Percentiles rank a stretch among this genome's conserved stretches.
Conservation (phyloP, 2,113 vertebrate species). For the Anguilla rostrata region DNA sequence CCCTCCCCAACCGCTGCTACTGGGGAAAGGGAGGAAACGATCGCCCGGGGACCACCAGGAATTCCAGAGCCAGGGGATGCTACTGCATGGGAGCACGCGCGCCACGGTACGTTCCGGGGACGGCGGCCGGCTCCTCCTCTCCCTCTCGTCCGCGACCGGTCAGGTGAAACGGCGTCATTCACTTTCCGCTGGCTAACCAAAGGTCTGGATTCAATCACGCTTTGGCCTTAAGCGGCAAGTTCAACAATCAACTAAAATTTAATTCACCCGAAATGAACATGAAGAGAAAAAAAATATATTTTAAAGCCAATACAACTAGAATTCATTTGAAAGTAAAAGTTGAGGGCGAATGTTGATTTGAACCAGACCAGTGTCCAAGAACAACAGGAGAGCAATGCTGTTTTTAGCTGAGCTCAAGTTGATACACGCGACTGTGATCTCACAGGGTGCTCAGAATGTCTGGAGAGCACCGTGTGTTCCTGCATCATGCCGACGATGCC, state of each 20-base stretch:
- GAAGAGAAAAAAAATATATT: too few relatives aligned
- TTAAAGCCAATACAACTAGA: too few relatives aligned
- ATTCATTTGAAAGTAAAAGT: background rate
- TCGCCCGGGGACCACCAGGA: background rate
- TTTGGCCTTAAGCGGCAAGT: background rate
- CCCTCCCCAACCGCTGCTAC: background rate
- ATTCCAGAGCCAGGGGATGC: background rate
- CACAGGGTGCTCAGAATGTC: background rate
- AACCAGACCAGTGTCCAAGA: background rate
- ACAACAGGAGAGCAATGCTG: background rate
- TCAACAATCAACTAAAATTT: background rate
- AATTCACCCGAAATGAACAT: too few relatives aligned
- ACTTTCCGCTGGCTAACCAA: background rate
- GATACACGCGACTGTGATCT: background rate
- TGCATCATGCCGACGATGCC: background rate
- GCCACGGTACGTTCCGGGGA: background rate
- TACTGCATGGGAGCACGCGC: background rate
- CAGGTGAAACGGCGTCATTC: background rate
- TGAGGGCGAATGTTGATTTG: background rate
- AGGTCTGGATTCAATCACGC: background rate
- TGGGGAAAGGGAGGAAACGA: background rate
- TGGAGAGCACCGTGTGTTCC: background rate
- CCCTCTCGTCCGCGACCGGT: too few relatives aligned
- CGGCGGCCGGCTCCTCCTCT: too few relatives aligned
- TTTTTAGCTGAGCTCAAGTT: background rate